Percentiles rank a stretch among this genome's conserved stretches.
Conservation (phyloP, 2,797 vertebrate species). For the Crocodylus rhombifer region DNA sequence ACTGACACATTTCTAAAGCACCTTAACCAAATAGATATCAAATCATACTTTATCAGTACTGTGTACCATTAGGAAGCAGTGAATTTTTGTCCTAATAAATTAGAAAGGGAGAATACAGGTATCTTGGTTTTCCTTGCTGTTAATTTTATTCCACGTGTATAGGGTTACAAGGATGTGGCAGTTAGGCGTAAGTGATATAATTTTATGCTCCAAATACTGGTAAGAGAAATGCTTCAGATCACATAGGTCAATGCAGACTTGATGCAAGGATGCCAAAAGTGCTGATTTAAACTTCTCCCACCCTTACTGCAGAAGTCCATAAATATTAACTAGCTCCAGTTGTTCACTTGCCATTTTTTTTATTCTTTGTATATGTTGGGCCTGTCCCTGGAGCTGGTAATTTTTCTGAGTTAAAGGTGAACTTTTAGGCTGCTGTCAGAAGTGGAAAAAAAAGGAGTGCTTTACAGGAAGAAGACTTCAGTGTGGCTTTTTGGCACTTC, state of each 20-base stretch:
- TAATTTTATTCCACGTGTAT: constrained; percentile 64
- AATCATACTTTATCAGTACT: too few species aligned
- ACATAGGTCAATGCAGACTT: constrained; percentile 59
- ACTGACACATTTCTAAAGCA: constrained; percentile 55
- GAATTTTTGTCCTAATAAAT: constrained; percentile 27
- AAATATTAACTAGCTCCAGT: constrained; percentile 63
- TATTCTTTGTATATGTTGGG: neutral
- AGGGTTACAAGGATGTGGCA: constrained; percentile 68
- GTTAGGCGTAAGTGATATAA: constrained; percentile 75
- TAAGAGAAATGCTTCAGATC: constrained; percentile 69
- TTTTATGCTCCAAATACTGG: constrained; percentile 78
- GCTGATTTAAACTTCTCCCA: constrained; percentile 12
- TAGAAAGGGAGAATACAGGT: neutral
- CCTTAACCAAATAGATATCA: constrained; percentile 7
- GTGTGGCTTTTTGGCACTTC: too few species aligned
- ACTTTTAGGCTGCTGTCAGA: neutral
- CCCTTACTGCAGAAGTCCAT: constrained; percentile 5
- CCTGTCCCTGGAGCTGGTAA: neutral
- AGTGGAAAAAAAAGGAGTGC: too few species aligned
- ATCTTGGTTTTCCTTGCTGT: constrained; percentile 35
- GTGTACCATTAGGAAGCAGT: constrained; percentile 11
- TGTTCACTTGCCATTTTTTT: neutral
- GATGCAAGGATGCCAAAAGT: constrained; percentile 62
- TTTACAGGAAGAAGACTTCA: too few species aligned
- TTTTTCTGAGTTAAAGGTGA: neutral